Percentiles rank a stretch among this genome's conserved stretches.
These are phyloP conservation scores for Leptonema lineaticorne DNA, from an alignment of 1,140 invertebrate species.

Conservation along the genomic window DNA sequence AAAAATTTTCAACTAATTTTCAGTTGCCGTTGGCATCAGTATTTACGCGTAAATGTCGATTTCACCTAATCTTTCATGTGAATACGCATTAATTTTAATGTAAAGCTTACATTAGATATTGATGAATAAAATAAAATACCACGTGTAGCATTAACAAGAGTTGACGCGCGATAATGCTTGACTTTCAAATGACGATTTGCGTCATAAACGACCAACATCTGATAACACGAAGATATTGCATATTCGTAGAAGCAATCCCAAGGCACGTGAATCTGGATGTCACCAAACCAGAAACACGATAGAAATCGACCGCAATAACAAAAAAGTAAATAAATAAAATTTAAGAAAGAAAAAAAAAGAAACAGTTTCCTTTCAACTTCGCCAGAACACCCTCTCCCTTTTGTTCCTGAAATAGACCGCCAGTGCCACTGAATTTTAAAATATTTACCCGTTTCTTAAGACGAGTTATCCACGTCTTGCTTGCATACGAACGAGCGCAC, in stretches of 20 bases:
- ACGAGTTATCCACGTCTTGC: too few relatives aligned
- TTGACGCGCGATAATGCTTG: not conserved
- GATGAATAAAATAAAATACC: not conserved
- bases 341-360: too few relatives aligned
- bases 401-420: conserved; percentile 17
- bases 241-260: not conserved
- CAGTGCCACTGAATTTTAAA: conserved; percentile 12
- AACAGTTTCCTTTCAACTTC: not conserved
- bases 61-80: too few relatives aligned
- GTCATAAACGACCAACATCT: not conserved
- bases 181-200: not conserved
- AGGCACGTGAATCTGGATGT: not conserved
- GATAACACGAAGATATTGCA: not conserved
- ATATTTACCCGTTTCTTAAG: conserved; percentile 13
- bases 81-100: too few relatives aligned
- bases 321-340: not conserved
- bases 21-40: too few relatives aligned
- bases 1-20: too few relatives aligned
- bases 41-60: too few relatives aligned
- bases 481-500: too few relatives aligned
- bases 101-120: too few relatives aligned
- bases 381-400: not conserved
- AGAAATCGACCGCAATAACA: not conserved
- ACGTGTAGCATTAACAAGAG: not conserved
- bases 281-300: not conserved